These are phyloP conservation scores for Heterodera schachtii DNA, from an alignment of 1,140 invertebrate species.

Conservation along the genomic window DNA sequence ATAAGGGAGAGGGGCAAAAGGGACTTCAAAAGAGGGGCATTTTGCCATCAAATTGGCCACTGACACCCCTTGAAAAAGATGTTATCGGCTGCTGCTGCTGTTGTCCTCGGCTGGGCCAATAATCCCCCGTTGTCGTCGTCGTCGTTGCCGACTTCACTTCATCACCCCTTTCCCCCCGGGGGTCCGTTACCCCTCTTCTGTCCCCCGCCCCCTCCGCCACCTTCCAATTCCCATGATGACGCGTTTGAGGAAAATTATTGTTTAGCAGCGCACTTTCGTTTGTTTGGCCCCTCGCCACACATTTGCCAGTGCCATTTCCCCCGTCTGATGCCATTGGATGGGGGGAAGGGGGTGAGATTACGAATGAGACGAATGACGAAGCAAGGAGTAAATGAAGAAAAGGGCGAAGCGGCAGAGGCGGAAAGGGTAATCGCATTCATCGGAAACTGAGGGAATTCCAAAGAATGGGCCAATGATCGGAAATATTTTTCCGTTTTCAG, in stretches of 20 bases:
- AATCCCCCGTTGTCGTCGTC: not conserved
- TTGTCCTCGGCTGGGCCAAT: not conserved
- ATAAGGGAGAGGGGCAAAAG: not conserved
- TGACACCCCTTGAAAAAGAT: not conserved
- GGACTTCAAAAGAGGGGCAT: not conserved
- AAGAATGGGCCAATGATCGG: no score
- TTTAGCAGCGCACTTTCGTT: not conserved
- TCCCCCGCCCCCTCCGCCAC: no score
- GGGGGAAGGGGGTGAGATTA: not conserved
- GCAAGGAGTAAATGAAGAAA: no score
- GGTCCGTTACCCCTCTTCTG: not conserved
- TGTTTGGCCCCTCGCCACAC: not conserved
- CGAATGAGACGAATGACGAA: not conserved
- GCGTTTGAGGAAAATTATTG: not conserved
- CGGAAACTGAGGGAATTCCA: no score
- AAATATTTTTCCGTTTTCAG: no score
- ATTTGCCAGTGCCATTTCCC: not conserved
- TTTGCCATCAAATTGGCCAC: not conserved
- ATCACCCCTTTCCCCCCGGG: not conserved
- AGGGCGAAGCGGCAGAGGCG: not conserved
- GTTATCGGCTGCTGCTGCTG: not conserved
- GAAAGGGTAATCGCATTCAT: not conserved
- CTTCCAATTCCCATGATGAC: not conserved
- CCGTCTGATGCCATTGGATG: not conserved
- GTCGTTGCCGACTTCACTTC: not conserved